Base-by-base conservation (phyloP, 2,888 invertebrate species). In the Cheilosia vernalis region DNA sequence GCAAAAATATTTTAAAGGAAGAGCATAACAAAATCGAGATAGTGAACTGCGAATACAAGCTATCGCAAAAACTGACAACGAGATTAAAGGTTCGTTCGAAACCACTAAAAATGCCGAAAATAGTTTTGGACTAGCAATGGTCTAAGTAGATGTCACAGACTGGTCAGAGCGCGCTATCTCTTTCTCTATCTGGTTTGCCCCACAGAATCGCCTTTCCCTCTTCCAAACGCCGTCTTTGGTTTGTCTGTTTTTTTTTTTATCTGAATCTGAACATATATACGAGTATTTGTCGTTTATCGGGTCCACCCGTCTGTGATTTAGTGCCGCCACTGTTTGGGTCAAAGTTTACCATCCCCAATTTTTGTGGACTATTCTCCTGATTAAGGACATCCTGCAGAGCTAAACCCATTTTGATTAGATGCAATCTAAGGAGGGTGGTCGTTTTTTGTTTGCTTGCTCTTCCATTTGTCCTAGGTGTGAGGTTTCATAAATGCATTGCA, bases 401-500 rank as follows among this genome's bases (percentile, higher is more conserved):
- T 40, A 33, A 72, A 79, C 42, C 64, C 64, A 17, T 53, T 53
- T 66, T 66, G 72, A 72, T 66, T 72, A 72, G 51, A 79, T 72
- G 64, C 64, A 72, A 72, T 72, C 70, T 56, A 37, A 40, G 33
- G 66, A 15, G 24, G 15, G 21, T n/a, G 33, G 17, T 37, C 13
- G 7, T 15, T 27, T 44, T 42, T 15, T 42, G n/a, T 19, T 15
- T 42, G n/a, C 27, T 42, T 24, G 37, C 40, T 53, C 17, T 42
- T n/a, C 5, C n/a, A 19, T 17, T 47, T 4, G 9, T n/a, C 3
- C 3, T 7, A 3, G 58, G 79, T 64, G 72, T 72, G 72, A 79
- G 79, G 72, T 33, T 64, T 64, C 37, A 51, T 49, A 72, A 79
- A 79, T 79, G 72, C 72, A 72, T 40, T 24, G 55, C n/a, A 21